Evolutionary conservation across 1,140 invertebrate species (phyloP).

Genomic region (Anastatus disparis): DNA sequence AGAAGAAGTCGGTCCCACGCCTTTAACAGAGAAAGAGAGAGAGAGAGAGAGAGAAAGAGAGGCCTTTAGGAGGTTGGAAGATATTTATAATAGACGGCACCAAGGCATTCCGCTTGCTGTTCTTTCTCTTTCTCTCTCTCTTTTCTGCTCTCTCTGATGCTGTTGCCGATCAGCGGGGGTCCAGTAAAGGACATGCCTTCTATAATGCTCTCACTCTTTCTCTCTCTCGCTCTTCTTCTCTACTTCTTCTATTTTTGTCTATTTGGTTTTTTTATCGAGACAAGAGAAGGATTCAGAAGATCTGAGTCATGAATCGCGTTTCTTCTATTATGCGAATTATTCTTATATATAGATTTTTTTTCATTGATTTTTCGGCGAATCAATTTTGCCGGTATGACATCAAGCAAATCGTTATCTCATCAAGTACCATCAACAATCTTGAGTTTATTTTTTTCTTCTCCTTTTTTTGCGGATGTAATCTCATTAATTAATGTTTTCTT

Average conservation of each 20-base stretch:
- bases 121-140: too few species aligned
- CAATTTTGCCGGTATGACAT: neutral
- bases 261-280: too few species aligned
- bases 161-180: constrained; percentile 55
- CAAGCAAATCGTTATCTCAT: too few species aligned
- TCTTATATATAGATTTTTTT: too few species aligned
- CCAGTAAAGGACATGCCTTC: constrained; percentile 56
- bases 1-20: constrained; percentile 52
- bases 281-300: too few species aligned
- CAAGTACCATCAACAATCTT: too few species aligned
- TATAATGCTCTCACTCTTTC: constrained; percentile 47
- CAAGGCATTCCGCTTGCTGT: too few species aligned
- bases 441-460: too few species aligned
- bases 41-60: constrained; percentile 3
- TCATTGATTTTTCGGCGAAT: neutral
- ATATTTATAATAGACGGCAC: too few species aligned
- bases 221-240: constrained; percentile 16
- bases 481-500: too few species aligned
- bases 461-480: too few species aligned
- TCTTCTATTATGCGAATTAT: too few species aligned
- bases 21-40: constrained; percentile 43
- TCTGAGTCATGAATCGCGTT: constrained; percentile 7
- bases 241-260: constrained; percentile 58
- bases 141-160: constrained; percentile 47
- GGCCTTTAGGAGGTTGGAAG: neutral